phyloP scores from a whole-genome alignment of 2,113 vertebrate species.

The Noctilio leporinus region DNA sequence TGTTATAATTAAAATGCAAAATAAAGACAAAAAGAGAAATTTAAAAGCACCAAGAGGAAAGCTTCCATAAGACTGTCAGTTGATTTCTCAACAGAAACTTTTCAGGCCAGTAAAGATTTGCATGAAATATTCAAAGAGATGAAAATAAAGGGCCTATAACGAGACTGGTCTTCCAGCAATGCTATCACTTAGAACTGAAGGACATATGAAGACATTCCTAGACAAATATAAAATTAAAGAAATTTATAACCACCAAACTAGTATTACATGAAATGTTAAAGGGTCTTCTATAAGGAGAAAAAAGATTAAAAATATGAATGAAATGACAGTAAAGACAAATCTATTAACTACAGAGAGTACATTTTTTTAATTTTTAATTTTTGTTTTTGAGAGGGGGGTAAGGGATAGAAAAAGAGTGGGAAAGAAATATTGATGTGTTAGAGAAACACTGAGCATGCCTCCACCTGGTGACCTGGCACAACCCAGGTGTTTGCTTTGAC shows the following conservation, averaged over 20 bases:
- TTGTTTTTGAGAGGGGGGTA: too few species aligned
- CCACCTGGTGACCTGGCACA: too few species aligned
- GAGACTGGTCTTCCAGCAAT: background rate
- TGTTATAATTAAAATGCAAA: background rate
- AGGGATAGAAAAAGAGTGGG: too few species aligned
- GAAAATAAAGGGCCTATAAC: background rate
- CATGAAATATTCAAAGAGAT: background rate
- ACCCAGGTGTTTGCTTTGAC: too few species aligned
- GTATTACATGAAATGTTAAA: background rate
- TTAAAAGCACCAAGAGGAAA: background rate
- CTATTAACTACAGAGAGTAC: background rate
- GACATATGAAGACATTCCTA: background rate
- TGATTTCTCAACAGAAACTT: background rate
- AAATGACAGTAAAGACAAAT: background rate
- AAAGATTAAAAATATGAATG: background rate
- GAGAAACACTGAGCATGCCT: too few species aligned
- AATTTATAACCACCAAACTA: background rate
- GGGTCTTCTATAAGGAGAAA: background rate
- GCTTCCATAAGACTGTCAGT: background rate
- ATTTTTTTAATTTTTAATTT: too few species aligned
- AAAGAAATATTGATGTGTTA: too few species aligned
- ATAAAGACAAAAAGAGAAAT: background rate
- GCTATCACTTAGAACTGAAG: background rate
- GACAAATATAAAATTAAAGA: background rate
- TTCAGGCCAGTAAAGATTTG: background rate